phyloP scores from a whole-genome alignment of 2,113 vertebrate species.

The Psettodes erumei region DNA sequence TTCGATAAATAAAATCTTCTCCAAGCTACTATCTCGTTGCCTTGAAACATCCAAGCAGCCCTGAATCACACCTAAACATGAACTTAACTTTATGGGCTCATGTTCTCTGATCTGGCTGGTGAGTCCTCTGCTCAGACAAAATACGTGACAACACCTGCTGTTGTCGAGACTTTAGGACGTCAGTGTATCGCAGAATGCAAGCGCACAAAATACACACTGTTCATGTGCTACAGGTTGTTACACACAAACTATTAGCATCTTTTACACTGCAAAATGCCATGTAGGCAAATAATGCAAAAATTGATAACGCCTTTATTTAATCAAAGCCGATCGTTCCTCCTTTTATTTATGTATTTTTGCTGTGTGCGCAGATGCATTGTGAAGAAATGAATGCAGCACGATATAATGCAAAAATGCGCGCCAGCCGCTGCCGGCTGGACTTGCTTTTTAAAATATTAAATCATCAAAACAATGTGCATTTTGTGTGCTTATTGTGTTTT shows the following conservation, averaged over 20 bases:
- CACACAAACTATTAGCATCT: not conserved
- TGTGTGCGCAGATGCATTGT: not conserved
- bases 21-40: not conserved
- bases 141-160: not conserved
- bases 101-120: too few relatives aligned
- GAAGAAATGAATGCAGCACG: not conserved
- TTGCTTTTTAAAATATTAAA: slow-evolving; percentile 4
- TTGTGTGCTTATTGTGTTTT: slow-evolving; percentile 20
- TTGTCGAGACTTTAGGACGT: not conserved
- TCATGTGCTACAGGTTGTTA: not conserved
- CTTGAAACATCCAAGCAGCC: not conserved
- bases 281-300: slow-evolving; percentile 12
- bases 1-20: not conserved
- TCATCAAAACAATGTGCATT: slow-evolving; percentile 32
- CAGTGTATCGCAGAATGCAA: slow-evolving; percentile 6
- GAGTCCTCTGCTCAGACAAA: not conserved
- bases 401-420: slow-evolving; percentile 27
- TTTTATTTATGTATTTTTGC: not conserved
- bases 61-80: not conserved
- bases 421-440: not conserved
- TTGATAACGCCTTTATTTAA: not conserved
- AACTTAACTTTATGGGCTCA: not conserved
- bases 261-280: not conserved
- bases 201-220: slow-evolving; percentile 28
- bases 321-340: not conserved